Conservation (phyloP, 1,140 invertebrate genomes). For the Hydropsyche tenuis region DNA sequence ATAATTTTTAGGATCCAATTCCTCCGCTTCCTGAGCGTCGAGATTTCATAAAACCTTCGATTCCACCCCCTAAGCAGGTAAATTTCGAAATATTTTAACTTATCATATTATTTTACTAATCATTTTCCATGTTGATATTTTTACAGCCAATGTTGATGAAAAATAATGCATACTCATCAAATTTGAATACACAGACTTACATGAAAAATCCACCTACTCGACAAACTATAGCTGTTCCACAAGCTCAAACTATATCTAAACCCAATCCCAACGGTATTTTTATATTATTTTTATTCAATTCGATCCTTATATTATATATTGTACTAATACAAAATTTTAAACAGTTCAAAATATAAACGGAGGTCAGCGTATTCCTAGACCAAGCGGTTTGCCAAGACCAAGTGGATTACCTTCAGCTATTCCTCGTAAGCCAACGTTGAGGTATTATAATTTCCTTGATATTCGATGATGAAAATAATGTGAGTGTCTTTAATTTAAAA, state of each 20-base stretch:
- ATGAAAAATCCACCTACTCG: conserved; percentile 38
- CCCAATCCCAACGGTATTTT: neutral
- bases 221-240: conserved; percentile 32
- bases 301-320: neutral
- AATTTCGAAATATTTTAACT: neutral
- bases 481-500: too few relatives aligned
- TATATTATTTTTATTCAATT: neutral
- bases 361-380: conserved; percentile 39
- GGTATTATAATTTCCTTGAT: conserved; percentile 33
- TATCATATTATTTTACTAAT: too few relatives aligned
- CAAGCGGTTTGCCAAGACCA: conserved; percentile 47
- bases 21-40: conserved; percentile 8
- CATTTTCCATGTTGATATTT: neutral
- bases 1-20: neutral
- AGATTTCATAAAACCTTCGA: conserved; percentile 38
- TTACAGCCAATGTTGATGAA: conserved; percentile 28
- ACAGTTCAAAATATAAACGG: neutral
- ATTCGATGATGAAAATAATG: too few relatives aligned
- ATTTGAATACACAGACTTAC: conserved; percentile 37
- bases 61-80: conserved; percentile 23
- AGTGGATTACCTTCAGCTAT: conserved; percentile 38
- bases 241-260: conserved; percentile 14
- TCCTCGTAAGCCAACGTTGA: conserved; percentile 42
- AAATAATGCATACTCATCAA: conserved; percentile 6
- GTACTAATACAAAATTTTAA: neutral